These are phyloP conservation scores for Anastrepha obliqua DNA, from an alignment of 1,140 invertebrate species.

Conservation along the genomic window DNA sequence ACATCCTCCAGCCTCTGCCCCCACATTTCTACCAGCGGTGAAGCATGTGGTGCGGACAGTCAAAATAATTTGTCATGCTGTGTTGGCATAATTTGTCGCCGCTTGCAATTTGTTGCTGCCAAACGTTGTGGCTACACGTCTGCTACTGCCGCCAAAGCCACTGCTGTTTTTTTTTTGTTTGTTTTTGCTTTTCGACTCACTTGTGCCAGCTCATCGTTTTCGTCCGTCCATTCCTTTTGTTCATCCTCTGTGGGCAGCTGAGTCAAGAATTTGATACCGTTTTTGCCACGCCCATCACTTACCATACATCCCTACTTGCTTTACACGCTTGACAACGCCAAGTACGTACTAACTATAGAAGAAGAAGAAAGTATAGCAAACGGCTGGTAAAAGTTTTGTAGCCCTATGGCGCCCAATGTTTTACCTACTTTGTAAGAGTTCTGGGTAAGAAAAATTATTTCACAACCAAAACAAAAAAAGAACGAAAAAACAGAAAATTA, in stretches of 20 bases:
- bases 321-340: not conserved
- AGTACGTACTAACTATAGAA: not conserved
- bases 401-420: not conserved
- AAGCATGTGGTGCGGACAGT: not conserved
- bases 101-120: conserved; percentile 26
- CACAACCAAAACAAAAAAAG: not conserved
- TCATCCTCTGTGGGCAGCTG: not conserved
- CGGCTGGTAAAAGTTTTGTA: not conserved
- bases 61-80: conserved; percentile 51
- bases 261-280: conserved; percentile 1
- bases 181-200: not conserved
- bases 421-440: not conserved
- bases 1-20: not conserved
- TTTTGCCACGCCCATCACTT: conserved; percentile 25
- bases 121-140: not conserved
- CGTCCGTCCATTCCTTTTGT: too few relatives aligned
- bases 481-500: not conserved
- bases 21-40: not conserved
- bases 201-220: conserved; percentile 15
- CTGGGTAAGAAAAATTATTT: not conserved
- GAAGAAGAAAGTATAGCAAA: not conserved
- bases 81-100: conserved; percentile 48
- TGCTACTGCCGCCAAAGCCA: not conserved
- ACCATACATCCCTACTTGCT: not conserved
- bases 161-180: not conserved